Evolutionary conservation across 1,140 invertebrate genomes (phyloP), one percentile per base, ranked within the genome.

Genomic region (Anthonomus grandis): DNA sequence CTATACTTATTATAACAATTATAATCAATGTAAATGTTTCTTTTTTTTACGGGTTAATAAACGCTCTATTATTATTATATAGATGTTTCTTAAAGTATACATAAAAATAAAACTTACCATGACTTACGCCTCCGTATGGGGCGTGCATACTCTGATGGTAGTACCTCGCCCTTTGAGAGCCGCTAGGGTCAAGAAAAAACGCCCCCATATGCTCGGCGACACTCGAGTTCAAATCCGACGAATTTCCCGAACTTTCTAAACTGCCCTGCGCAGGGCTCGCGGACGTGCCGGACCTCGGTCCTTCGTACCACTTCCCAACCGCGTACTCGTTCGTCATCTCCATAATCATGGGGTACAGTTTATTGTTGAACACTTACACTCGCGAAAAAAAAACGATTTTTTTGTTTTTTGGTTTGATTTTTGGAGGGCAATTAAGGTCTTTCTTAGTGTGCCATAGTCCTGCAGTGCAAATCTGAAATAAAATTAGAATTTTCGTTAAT

Each of bases 61-160:
- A n/a, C n/a, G n/a, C n/a, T n/a, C n/a, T n/a, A n/a, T n/a, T n/a
- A n/a, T n/a, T n/a, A n/a, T n/a, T n/a, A 34, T 13, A 34, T 1
- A 34, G 2, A 2, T 10, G 31, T 2, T 13, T 13, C 10, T 1
- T 34, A 13, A 34, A 12, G 15, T 34, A 12, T 34, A 12, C 10
- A 34, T 34, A 34, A 13, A 34, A 1, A 12, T 34, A 12, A n/a
- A n/a, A 65, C 71, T 74, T 65, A 74, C 72, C 71, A 58, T 74
- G 72, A 61, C 66, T 68, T 27, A 71, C 71, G 24, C 60, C 65
- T 48, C 70, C 71, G 57, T 74, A 74, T 4, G 72, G 70, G 34
- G 71, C 70, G 53, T 74, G 72, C 72, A 74, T 74, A 48, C 70
- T 74, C 50, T 74, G 72, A 51, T 74, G 72, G 56, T 74, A 73